These are phyloP conservation scores for Lithosia quadra DNA, from an alignment of 2,888 invertebrate genomes.

Conservation along the genomic window DNA sequence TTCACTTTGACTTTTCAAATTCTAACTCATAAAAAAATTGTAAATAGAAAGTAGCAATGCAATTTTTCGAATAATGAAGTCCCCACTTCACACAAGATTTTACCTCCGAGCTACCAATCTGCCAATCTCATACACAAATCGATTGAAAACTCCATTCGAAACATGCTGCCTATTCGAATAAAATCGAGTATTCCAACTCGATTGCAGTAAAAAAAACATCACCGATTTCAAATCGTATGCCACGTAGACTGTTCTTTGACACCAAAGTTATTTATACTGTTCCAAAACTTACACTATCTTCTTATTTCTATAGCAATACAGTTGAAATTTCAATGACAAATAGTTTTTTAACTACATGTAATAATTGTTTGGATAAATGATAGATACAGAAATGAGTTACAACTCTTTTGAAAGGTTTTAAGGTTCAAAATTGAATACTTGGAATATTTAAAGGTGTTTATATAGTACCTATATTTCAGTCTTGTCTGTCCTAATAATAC, in stretches of 20 bases:
- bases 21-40: no score
- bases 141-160: slow-evolving; percentile 41
- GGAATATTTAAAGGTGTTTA: slow-evolving; percentile 1
- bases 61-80: background rate
- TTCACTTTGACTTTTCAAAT: no score
- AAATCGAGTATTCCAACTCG: slow-evolving; percentile 41
- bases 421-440: slow-evolving; percentile 14
- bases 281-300: background rate
- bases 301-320: background rate
- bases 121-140: slow-evolving; percentile 40
- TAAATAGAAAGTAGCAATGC: background rate
- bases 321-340: slow-evolving; percentile 6
- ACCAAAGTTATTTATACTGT: background rate
- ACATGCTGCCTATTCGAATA: slow-evolving; percentile 53
- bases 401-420: background rate
- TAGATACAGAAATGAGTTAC: background rate
- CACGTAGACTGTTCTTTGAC: slow-evolving; percentile 36
- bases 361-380: background rate
- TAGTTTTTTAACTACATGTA: background rate
- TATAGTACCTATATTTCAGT: background rate
- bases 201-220: slow-evolving; percentile 45
- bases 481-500: slow-evolving; percentile 12
- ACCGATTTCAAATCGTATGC: slow-evolving; percentile 45
- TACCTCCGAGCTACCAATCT: slow-evolving; percentile 10
- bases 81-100: background rate